Percentiles rank a stretch among this genome's conserved stretches.
phyloP scores from a whole-genome alignment of 2,888 invertebrate genomes.

The Cepaea hortensis region DNA sequence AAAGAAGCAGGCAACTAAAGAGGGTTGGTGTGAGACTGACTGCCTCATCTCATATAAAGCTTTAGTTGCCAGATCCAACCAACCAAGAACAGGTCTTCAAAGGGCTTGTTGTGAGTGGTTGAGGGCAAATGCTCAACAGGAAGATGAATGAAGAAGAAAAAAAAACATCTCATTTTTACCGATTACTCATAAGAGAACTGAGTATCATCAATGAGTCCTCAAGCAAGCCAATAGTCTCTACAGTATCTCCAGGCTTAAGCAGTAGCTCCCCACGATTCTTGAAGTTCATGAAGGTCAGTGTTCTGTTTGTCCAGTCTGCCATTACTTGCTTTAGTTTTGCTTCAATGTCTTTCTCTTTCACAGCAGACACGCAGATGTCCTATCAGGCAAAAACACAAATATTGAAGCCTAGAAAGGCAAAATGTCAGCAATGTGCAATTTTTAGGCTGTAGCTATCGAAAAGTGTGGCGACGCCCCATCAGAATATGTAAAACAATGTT shows the following conservation, averaged over 20 bases:
- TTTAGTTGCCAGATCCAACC: no score
- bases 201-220: slow-evolving; percentile 97
- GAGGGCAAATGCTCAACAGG: no score
- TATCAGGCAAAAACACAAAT: slow-evolving; percentile 63
- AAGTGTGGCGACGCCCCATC: no score
- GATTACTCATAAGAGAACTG: slow-evolving; percentile 93
- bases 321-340: slow-evolving; percentile 95
- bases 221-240: slow-evolving; percentile 93
- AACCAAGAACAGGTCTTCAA: no score
- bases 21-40: no score
- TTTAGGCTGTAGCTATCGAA: no score
- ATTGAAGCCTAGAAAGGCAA: no score
- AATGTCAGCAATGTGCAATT: no score
- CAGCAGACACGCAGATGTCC: slow-evolving; percentile 97
- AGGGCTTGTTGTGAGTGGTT: no score
- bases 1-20: no score
- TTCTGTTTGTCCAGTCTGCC: slow-evolving; percentile 91
- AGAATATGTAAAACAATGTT: no score
- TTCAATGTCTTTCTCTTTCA: slow-evolving; percentile 98
- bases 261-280: slow-evolving; percentile 95
- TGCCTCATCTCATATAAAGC: no score
- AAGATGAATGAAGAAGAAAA: not conserved
- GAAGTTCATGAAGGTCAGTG: slow-evolving; percentile 94
- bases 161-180: slow-evolving; percentile 77
- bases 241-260: slow-evolving; percentile 93